Conservation (phyloP, 2,888 invertebrate species). For the Atrina japonica region DNA sequence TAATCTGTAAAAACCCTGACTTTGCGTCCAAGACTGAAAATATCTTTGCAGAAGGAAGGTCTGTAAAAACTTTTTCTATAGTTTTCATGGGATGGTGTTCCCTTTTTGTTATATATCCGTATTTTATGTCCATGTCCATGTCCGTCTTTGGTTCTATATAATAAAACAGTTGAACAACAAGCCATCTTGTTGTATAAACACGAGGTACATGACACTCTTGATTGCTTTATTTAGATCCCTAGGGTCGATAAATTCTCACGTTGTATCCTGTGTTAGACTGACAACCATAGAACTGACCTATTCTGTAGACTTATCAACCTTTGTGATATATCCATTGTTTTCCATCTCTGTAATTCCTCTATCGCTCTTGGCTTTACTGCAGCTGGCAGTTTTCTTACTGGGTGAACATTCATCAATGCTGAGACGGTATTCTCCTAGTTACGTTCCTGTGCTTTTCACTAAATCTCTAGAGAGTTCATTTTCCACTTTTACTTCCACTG, state of each 20-base stretch:
- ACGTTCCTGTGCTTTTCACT: slow-evolving; percentile 34
- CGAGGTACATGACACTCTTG: slow-evolving; percentile 42
- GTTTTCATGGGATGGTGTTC: slow-evolving; percentile 59
- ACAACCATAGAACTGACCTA: slow-evolving; percentile 60
- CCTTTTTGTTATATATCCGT: too few relatives aligned
- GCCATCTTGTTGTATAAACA: too few relatives aligned
- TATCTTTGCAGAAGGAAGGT: slow-evolving; percentile 51
- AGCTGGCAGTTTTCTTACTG: slow-evolving; percentile 25
- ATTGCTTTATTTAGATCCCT: slow-evolving; percentile 55
- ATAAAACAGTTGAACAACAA: too few relatives aligned
- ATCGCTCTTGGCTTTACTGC: slow-evolving; percentile 32
- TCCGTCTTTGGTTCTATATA: too few relatives aligned
- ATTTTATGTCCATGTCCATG: too few relatives aligned
- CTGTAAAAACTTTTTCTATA: slow-evolving; percentile 53
- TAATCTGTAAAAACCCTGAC: slow-evolving; percentile 56
- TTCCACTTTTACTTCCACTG: slow-evolving; percentile 24
- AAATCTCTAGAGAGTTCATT: slow-evolving; percentile 30
- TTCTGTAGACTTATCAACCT: slow-evolving; percentile 50
- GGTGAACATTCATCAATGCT: slow-evolving; percentile 34
- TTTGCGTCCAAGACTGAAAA: slow-evolving; percentile 62
- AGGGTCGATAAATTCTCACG: slow-evolving; percentile 45
- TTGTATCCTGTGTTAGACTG: slow-evolving; percentile 45
- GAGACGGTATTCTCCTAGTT: too few relatives aligned
- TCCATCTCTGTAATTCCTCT: slow-evolving; percentile 38
- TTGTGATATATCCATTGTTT: slow-evolving; percentile 32